phyloP scores from a whole-genome alignment of 2,797 vertebrate species.

The Odontamblyopus lacepedii region DNA sequence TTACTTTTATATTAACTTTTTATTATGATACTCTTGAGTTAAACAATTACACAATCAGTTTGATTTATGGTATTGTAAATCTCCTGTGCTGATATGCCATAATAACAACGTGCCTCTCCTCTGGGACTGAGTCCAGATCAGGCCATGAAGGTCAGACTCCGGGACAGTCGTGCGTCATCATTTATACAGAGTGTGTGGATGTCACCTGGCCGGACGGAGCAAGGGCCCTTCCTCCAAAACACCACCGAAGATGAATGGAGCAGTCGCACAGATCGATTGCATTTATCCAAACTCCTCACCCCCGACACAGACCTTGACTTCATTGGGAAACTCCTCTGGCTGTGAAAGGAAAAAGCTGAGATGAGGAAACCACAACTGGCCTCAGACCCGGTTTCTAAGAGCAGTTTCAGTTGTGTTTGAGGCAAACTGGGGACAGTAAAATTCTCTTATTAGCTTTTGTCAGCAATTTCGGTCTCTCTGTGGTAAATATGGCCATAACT shows the following conservation, averaged over 20 bases:
- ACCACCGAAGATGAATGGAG: conserved; percentile 33
- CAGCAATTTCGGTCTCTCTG: neutral
- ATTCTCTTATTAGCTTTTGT: neutral
- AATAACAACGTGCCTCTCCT: neutral
- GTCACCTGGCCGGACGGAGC: conserved; percentile 43
- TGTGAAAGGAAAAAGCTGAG: conserved; percentile 19
- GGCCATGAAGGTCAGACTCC: conserved; percentile 34
- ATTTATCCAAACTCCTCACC: conserved; percentile 44
- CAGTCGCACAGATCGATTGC: conserved; percentile 33
- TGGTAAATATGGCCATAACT: neutral
- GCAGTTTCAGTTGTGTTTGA: neutral
- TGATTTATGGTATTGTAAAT: neutral
- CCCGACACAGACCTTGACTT: conserved; percentile 31
- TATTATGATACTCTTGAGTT: too few relatives aligned
- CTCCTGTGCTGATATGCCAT: neutral
- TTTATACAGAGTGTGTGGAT: conserved; percentile 39
- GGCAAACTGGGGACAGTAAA: neutral
- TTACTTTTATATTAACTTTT: too few relatives aligned
- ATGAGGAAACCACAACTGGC: neutral
- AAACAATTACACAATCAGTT: neutral
- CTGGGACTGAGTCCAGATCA: conserved; percentile 4
- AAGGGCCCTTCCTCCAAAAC: conserved; percentile 16
- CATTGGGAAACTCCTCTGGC: conserved; percentile 23
- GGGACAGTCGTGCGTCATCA: conserved; percentile 42
- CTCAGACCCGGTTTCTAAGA: neutral